Base-by-base conservation (phyloP, 2,888 invertebrate genomes). In the Blomia tropicalis region DNA sequence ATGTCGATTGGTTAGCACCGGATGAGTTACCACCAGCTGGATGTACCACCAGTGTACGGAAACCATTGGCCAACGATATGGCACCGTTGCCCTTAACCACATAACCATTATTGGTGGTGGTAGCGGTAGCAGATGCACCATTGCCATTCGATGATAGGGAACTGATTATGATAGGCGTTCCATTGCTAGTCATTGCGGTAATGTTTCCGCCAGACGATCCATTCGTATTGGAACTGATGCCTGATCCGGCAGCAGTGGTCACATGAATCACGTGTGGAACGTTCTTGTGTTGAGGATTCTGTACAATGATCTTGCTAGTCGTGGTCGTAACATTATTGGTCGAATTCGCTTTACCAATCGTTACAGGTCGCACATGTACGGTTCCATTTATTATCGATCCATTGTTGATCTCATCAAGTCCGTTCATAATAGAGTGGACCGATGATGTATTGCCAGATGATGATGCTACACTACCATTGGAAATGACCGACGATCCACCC, bases 221-320 rank as follows among this genome's bases (percentile, higher is more conserved):
- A 31, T 23, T 25, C 14, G 27, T 3, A 5, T 51, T 51, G 51
- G 51, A 17, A 17, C 14, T 25, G 4, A 51, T 51, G 4, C 14
- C 22, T 5, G 51, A 19, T 2, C n/a, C 29, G 14, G 56, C 11
- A n/a, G 56, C 22, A 2, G 56, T 56, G n/a, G 25, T 27, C 3
- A 56, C 30, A 25, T 56, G 56, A 4, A 56, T 56, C 2, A 56
- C 56, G 23, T 56, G 56, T 7, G 56, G 56, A 31, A 11, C 22
- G 25, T 23, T 27, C 29, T 56, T 56, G 23, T 27, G 25, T 30
- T 56, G 56, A 22, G 56, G 56, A 56, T 56, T 56, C 11, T 56
- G 56, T 19, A 56, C 56, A 25, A 56, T 56, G 4, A 56, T 56
- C 27, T 23, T 56, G 30, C 30, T 56, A 14, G 56, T 27, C 11